Evolutionary conservation across 2,797 vertebrate species (phyloP), one percentile per base, ranked within the genome.

Genomic region (Falco peregrinus): DNA sequence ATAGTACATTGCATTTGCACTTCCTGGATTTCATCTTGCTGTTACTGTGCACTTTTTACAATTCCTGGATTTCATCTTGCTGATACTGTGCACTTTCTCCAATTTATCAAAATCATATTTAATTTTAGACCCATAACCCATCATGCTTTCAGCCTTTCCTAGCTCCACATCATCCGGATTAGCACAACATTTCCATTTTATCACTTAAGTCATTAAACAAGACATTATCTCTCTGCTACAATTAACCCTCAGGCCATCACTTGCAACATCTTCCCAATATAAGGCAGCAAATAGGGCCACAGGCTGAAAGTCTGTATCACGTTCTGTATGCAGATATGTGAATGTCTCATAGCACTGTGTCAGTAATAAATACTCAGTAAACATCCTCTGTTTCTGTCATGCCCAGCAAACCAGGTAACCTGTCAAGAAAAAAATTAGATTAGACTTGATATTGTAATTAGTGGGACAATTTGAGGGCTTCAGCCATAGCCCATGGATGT

Each of bases 121-220:
- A 77, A 94, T 91, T 91, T 92, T 91, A 94, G 92, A 87, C 15
- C 48, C 39, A 74, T 89, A 73, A 95, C 39, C 70, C 71, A 89
- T 74, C 41, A 56, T 64, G 39, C n/a, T 87, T 2, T 5, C 60
- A 87, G 51, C 10, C 39, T 24, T 85, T 91, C 39, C 16, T 39
- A 61, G 51, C 31, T 81, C 57, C 37, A 65, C 16, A 33, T 60
- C 76, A 91, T 86, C 84, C 86, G 84, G 60, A 87, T 89, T 64
- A 65, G 65, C 45, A 74, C 41, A 86, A 31, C 28, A 77, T 87
- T 89, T 70, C 75, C 37, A 60, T 92, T 92, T 80, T 41, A 43
- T 59, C 78, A 70, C 77, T 76, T 74, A 76, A 85, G 15, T 51
- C 31, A 57, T 95, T 87, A 92, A 87, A 80, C 15, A 73, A 80